Evolutionary conservation across 2,797 vertebrate genomes (phyloP).

Genomic region (Peromyscus eremicus): DNA sequence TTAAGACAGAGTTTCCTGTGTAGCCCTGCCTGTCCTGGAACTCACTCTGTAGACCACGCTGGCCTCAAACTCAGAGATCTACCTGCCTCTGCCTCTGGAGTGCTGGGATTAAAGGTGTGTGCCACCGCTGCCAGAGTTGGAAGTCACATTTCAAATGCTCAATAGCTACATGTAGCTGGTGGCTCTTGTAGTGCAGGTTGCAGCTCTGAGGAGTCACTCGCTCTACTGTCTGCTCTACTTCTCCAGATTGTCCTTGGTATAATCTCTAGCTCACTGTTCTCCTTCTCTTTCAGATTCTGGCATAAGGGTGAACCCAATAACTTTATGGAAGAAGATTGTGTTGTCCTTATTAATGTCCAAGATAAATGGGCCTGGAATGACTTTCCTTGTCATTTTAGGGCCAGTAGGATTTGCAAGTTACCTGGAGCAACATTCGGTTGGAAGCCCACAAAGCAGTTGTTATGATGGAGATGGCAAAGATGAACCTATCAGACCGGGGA

Average conservation of each 20-base stretch:
- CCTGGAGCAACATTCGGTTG: background rate
- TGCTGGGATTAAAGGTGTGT: background rate
- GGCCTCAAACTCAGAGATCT: background rate
- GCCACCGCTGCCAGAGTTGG: background rate
- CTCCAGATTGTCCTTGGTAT: background rate
- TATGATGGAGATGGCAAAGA: background rate
- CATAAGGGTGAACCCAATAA: slow-evolving; percentile 22
- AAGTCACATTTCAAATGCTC: background rate
- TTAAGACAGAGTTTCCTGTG: background rate
- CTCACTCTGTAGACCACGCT: background rate
- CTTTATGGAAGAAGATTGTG: slow-evolving; percentile 47
- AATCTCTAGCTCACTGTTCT: background rate
- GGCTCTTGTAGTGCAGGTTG: background rate
- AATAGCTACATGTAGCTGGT: background rate
- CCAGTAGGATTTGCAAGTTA: slow-evolving; percentile 68
- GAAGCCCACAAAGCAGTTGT: background rate
- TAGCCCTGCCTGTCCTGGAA: background rate
- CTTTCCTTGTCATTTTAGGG: slow-evolving; percentile 62
- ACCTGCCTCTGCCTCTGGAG: background rate
- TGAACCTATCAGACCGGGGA: background rate
- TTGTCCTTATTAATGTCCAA: slow-evolving; percentile 52
- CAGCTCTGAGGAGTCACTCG: background rate
- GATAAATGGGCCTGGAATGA: slow-evolving; percentile 72
- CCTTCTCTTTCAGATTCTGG: slow-evolving; percentile 73
- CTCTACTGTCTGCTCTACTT: background rate